phyloP scores from a whole-genome alignment of 2,113 vertebrate genomes.

The Myiopsitta monachus region DNA sequence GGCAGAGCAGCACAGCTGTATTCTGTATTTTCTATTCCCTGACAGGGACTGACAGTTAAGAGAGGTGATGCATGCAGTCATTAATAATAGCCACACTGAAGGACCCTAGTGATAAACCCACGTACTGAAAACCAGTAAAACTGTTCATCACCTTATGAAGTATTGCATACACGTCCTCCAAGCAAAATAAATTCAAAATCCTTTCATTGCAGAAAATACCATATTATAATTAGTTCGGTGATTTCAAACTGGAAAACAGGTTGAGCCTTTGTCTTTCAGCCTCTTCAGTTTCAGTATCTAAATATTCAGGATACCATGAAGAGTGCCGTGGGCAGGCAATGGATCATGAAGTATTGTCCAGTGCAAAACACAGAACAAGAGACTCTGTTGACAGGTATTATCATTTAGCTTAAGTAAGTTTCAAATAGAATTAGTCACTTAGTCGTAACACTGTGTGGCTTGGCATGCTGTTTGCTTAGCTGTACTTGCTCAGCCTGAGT shows the following conservation, averaged over 20 bases:
- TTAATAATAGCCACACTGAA: neutral
- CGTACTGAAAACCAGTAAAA: neutral
- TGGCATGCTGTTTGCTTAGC: neutral
- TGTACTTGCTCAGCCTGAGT: neutral
- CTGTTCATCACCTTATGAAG: neutral
- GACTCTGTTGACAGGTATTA: neutral
- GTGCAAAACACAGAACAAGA: neutral
- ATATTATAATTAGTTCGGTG: neutral
- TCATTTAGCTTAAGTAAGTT: neutral
- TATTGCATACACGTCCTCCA: neutral
- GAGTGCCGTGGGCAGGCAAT: neutral
- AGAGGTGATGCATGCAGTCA: neutral
- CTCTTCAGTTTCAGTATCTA: neutral
- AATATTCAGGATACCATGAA: neutral
- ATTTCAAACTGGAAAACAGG: neutral
- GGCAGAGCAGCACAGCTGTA: neutral
- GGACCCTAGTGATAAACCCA: neutral
- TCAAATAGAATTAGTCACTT: neutral
- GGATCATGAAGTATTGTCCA: neutral
- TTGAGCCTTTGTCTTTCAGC: neutral
- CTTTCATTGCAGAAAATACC: neutral
- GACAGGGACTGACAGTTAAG: neutral
- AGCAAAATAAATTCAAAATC: neutral
- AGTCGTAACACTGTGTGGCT: neutral
- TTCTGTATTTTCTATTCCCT: neutral